Conservation (phyloP, 2,888 invertebrate genomes). For the Athalia cordata region DNA sequence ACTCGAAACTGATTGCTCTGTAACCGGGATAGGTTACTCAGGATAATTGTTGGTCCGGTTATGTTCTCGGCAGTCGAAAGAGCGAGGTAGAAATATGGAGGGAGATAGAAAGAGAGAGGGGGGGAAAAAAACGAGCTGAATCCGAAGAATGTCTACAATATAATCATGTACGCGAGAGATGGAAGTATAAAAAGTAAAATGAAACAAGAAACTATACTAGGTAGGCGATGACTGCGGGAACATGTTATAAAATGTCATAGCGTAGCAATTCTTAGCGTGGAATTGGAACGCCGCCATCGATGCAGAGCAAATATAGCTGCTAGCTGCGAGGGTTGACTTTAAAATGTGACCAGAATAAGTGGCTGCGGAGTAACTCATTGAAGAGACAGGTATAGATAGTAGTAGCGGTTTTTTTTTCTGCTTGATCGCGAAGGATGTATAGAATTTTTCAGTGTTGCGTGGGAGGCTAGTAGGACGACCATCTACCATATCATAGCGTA, state of each 20-base stretch:
- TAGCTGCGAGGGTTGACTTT: too few species aligned
- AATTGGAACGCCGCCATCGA: slow-evolving; percentile 36
- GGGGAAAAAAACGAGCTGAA: background rate
- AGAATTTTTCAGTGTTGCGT: background rate
- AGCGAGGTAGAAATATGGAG: background rate
- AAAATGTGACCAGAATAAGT: too few species aligned
- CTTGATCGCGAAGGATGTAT: background rate
- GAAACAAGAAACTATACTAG: background rate
- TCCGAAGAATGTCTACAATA: background rate
- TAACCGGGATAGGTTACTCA: slow-evolving; percentile 29
- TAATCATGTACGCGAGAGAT: background rate
- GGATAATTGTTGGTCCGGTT: slow-evolving; percentile 33
- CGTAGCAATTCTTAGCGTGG: background rate
- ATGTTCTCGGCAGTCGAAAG: background rate
- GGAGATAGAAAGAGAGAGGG: slow-evolving; percentile 1
- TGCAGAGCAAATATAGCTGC: background rate
- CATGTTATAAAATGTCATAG: background rate
- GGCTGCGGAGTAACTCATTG: too few species aligned
- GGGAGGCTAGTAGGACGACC: background rate
- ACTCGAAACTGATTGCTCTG: slow-evolving; percentile 35
- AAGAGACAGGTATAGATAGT: background rate
- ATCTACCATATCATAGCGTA: background rate
- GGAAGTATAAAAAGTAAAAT: background rate
- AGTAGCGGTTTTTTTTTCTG: background rate
- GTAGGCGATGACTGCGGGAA: background rate